These are phyloP conservation scores for Pseudococcus longispinus DNA, from an alignment of 2,888 invertebrate genomes.

Conservation along the genomic window DNA sequence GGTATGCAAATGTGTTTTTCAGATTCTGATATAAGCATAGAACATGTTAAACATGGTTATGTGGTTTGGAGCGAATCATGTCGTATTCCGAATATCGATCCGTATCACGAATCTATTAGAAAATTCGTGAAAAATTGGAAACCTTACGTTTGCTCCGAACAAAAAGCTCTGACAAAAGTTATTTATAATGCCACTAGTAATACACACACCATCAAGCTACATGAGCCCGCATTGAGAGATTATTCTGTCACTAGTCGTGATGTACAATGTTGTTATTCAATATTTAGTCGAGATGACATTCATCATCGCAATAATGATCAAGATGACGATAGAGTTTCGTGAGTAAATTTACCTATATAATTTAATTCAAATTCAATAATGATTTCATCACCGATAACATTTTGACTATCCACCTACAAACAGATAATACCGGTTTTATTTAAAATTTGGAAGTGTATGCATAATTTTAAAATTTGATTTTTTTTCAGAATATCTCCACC, in stretches of 20 bases:
- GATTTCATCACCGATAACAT: no score
- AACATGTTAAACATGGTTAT: constrained; percentile 62
- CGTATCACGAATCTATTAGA: constrained; percentile 66
- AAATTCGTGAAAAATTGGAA: constrained; percentile 66
- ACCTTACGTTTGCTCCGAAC: constrained; percentile 62
- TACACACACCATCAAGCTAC: constrained; percentile 54
- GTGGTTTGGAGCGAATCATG: constrained; percentile 70
- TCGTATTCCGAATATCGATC: constrained; percentile 70
- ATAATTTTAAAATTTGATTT: not conserved
- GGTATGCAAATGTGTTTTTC: not conserved
- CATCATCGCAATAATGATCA: constrained; percentile 44
- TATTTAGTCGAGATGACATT: constrained; percentile 60
- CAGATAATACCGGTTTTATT: not conserved
- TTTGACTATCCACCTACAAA: not conserved
- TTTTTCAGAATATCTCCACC: not conserved
- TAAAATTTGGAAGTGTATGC: not conserved
- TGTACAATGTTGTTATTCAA: constrained; percentile 62
- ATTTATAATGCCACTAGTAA: constrained; percentile 44
- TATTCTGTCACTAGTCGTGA: constrained; percentile 54
- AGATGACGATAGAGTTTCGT: constrained; percentile 59
- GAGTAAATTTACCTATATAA: constrained; percentile 44
- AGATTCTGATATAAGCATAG: constrained; percentile 36
- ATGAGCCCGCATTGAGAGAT: not conserved
- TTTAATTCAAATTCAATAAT: not conserved
- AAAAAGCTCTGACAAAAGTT: constrained; percentile 59